Evolutionary conservation across 2,888 invertebrate genomes (phyloP), one percentile per base, ranked within the genome.

Genomic region (Cephalotes varians): DNA sequence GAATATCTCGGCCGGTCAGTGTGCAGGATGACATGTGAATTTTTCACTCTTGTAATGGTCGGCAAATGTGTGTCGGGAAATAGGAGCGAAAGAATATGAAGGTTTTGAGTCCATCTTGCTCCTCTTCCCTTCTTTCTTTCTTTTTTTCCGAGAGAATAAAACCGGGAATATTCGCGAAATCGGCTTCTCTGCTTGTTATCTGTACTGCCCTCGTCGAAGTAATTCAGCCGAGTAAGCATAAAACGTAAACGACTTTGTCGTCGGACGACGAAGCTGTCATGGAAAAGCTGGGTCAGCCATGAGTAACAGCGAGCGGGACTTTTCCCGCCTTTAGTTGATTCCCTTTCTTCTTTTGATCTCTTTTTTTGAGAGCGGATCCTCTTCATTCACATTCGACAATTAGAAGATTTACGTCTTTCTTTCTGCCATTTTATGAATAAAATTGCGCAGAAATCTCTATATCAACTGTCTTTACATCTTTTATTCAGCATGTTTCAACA

Each of bases 201-300:
- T 56, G 44, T 56, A 77, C 34, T 40, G 25, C 18, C 56, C 54
- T 54, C 18, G 40, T 18, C 44, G 18, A 65, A 64, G 72, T 84
- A 83, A 89, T 88, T 74, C 83, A 81, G 86, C 82, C 69, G 79
- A 81, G 87, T 86, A 84, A 88, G 88, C 88, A 84, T 85, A 84
- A 88, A 88, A 82, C 81, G 84, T 85, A 87, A 88, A 90, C 81
- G 28, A n/a, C 64, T 76, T 76, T 37, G 62, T 74, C 74, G 72
- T 76, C 58, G 51, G 54, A 44, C 47, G 51, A 72, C 37, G n/a
- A n/a, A n/a, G n/a, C n/a, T n/a, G n/a, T n/a, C n/a, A n/a, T n/a
- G n/a, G n/a, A 62, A 67, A 81, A 82, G 77, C 56, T 60, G 31
- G 60, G 69, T 77, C 77, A 82, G 40, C 51, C 34, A 47, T 76